phyloP scores from a whole-genome alignment of 1,140 invertebrate genomes.

The Subanguina moxae region DNA sequence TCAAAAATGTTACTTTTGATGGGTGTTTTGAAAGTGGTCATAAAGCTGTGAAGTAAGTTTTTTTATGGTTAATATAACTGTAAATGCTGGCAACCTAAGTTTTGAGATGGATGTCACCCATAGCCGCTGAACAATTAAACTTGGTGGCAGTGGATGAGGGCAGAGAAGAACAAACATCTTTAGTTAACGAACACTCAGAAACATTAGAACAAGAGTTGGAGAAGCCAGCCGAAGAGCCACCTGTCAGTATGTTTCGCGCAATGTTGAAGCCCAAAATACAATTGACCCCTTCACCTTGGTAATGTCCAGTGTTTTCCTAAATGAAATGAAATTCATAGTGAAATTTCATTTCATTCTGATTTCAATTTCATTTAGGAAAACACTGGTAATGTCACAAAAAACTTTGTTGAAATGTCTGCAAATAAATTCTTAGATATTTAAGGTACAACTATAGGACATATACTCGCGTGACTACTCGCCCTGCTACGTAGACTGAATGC shows the following conservation, averaged over 20 bases:
- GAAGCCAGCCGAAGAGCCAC: neutral
- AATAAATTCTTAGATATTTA: no score
- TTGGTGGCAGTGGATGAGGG: neutral
- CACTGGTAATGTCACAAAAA: no score
- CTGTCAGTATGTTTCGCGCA: neutral
- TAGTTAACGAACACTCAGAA: neutral
- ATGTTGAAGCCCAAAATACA: neutral
- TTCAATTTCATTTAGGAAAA: no score
- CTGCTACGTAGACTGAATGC: neutral
- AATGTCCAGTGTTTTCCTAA: no score
- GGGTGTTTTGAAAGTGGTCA: conserved; percentile 50
- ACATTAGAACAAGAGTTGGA: neutral
- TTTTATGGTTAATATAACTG: neutral
- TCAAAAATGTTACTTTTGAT: conserved; percentile 47
- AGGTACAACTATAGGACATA: conserved; percentile 2
- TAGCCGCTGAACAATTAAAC: neutral
- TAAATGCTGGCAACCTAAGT: no score
- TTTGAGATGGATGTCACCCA: conserved; percentile 2
- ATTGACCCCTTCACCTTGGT: neutral
- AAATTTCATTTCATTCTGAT: no score
- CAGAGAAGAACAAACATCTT: neutral
- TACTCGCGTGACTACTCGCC: neutral
- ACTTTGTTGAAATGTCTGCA: no score
- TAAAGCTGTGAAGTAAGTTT: conserved; percentile 39
- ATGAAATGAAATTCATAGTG: no score